Evolutionary conservation across 1,140 invertebrate species (phyloP), one percentile per base, ranked within the genome.

Genomic region (Popillia japonica): DNA sequence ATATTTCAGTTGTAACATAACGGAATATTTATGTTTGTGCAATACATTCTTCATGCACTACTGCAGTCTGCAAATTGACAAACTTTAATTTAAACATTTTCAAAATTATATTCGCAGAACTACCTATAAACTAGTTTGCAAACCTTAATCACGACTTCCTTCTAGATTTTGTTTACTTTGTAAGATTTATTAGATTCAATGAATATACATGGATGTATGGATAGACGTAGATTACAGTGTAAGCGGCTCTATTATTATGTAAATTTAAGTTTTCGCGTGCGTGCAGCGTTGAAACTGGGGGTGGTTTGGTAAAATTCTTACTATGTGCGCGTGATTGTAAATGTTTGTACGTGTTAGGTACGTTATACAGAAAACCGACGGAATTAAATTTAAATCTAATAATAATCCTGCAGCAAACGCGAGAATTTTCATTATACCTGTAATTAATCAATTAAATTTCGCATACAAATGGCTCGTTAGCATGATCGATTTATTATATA

Each of bases 401-500:
- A 68, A 22, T 68, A 68, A 68, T 68, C 10, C 22, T 22, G 61
- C 17, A 34, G 22, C 22, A 17, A 27, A 68, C 61, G 61, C 61
- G 61, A 68, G 22, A 68, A 68, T 68, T 68, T 68, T 68, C 61
- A 68, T 68, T 68, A 27, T 68, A 68, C 61, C 61, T 68, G 61
- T 68, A 68, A 68, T 68, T 68, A 68, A 68, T 68, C 61, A 68
- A 68, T 68, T 68, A 68, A 68, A 27, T 68, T 23, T 68, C 61
- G 61, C 61, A 68, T 68, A 68, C 22, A 68, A 68, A 68, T 68
- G 61, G 11, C 61, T 68, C 61, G 61, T 68, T 68, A 68, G 3
- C 61, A 34, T 68, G 61, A 68, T 68, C 61, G 22, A 68, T 68
- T 68, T 68, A 68, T 68, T 68, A 68, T 68, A 68, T 68, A 68